These are phyloP conservation scores for Himalopsyche kuldschensis DNA, from an alignment of 2,888 invertebrate genomes.

Conservation along the genomic window DNA sequence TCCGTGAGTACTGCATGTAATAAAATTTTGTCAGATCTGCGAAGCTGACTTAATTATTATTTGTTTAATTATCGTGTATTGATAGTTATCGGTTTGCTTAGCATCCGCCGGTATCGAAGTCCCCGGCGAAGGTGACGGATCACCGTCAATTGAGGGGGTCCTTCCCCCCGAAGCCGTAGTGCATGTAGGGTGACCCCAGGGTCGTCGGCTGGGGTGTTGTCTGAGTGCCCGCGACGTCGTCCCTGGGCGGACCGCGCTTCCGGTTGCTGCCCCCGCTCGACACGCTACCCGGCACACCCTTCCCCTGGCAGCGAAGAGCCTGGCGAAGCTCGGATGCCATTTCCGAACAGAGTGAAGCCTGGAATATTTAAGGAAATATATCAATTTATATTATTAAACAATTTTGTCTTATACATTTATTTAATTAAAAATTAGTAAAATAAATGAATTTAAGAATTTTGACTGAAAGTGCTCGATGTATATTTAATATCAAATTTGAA, in stretches of 20 bases:
- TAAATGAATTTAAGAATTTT: too few relatives aligned
- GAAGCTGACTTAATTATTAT: too few relatives aligned
- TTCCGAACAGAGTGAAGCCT: conserved; percentile 74
- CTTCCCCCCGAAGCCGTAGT: conserved; percentile 64
- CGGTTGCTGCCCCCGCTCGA: conserved; percentile 56
- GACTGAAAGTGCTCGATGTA: too few relatives aligned
- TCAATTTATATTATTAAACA: conserved; percentile 8
- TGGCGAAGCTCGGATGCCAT: conserved; percentile 73
- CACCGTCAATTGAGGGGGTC: conserved; percentile 47
- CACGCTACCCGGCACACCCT: conserved; percentile 40
- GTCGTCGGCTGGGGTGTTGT: conserved; percentile 41
- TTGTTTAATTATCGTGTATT: neutral
- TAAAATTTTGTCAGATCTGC: too few relatives aligned
- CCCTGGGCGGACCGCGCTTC: conserved; percentile 55
- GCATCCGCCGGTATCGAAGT: conserved; percentile 35
- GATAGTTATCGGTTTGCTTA: neutral
- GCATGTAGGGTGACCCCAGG: conserved; percentile 63
- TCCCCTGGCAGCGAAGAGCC: conserved; percentile 61
- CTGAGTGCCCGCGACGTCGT: conserved; percentile 42
- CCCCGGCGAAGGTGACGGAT: conserved; percentile 39
- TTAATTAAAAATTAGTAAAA: neutral
- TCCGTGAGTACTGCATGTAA: too few relatives aligned
- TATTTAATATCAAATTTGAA: too few relatives aligned
- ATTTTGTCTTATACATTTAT: neutral
- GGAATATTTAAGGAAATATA: conserved; percentile 41